Evolutionary conservation across 2,888 invertebrate species (phyloP), one percentile per base, ranked within the genome.

Genomic region (Agrochola lota): DNA sequence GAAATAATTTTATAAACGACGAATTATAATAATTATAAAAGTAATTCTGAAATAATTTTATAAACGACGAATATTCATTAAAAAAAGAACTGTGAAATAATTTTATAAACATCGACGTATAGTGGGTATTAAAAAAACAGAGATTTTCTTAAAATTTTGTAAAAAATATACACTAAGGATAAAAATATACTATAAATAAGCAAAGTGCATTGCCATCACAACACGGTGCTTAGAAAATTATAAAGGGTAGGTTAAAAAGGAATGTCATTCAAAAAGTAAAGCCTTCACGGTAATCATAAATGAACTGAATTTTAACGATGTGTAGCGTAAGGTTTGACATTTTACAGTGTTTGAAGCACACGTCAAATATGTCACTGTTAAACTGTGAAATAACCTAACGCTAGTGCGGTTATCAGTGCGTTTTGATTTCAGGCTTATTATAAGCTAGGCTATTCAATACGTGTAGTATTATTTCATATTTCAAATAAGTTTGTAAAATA

Each of bases 151-250:
- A 49, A 73, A 75, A 59, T 68, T 57, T 63, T 59, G 67, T 71
- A 46, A 82, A 84, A 85, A 81, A 74, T 40, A 63, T 71, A 81
- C 59, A 77, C 63, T 85, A 77, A 49, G 23, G 46, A 71, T 74
- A 84, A 74, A 84, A 81, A 71, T 73, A 84, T 78, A 74, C 68
- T 69, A 52, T 71, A 86, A 84, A 80, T 72, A 78, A 80, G 84
- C 75, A 40, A 66, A 71, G 40, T 74, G 73, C 75, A 86, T 64
- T 74, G 62, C 66, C 71, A 52, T 67, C 69, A 81, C 73, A 85
- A 76, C 75, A 83, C 64, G 69, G 52, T 72, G 77, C 68, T 80
- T 80, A 80, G 55, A 80, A 73, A 59, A 73, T 71, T 75, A 66
- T 60, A 30, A 57, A 43, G 70, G 64, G 49, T 46, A 67, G 63